phyloP scores from a whole-genome alignment of 2,113 vertebrate species.

The Actenoides hombroni region DNA sequence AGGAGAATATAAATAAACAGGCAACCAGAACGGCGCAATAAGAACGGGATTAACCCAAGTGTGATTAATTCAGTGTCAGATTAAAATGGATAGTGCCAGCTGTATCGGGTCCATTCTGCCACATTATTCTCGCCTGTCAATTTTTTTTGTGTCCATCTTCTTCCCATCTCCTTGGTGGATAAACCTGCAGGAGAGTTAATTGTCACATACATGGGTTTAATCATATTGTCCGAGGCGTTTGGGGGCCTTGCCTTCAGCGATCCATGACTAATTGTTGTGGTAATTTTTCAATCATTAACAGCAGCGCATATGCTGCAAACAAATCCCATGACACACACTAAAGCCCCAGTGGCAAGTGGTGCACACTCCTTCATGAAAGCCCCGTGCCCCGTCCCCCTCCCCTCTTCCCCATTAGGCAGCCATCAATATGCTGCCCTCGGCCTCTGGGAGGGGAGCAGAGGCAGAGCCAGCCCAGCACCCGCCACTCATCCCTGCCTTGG shows the following conservation, averaged over 20 bases:
- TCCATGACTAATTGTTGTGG: constrained; percentile 88
- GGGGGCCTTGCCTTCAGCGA: constrained; percentile 77
- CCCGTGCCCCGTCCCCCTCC: background rate
- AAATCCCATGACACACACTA: constrained; percentile 77
- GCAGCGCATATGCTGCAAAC: constrained; percentile 89
- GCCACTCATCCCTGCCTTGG: background rate
- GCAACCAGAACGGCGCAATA: constrained; percentile 74
- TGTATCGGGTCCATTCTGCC: constrained; percentile 81
- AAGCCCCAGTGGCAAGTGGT: constrained; percentile 69
- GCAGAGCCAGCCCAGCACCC: background rate
- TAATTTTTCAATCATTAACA: constrained; percentile 95
- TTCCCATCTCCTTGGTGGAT: constrained; percentile 75
- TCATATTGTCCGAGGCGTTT: constrained; percentile 86
- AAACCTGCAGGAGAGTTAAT: constrained; percentile 90
- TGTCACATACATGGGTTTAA: constrained; percentile 97
- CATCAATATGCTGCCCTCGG: constrained; percentile 48
- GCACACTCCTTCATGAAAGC: constrained; percentile 69
- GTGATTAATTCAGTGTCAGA: constrained; percentile 85
- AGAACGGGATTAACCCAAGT: constrained; percentile 80
- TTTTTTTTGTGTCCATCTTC: constrained; percentile 53
- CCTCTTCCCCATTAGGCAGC: background rate
- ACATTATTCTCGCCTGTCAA: constrained; percentile 62
- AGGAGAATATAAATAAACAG: constrained; percentile 77
- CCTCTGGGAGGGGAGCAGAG: background rate
- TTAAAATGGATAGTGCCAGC: constrained; percentile 89